Base-by-base conservation (phyloP, 1,140 invertebrate species). In the Tenebrio molitor region DNA sequence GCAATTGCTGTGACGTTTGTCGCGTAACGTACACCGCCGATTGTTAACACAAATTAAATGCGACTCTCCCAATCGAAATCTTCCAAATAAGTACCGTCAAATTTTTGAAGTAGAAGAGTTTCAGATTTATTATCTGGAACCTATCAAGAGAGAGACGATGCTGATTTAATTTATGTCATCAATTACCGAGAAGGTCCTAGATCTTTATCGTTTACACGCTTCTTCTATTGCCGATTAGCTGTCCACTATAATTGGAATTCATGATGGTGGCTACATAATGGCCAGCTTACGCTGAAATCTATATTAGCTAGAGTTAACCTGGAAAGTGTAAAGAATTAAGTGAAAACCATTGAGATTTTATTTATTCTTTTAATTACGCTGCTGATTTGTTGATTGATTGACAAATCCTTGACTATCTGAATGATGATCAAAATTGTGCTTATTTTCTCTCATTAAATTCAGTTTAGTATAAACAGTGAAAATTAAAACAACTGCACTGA, bases 1-100 rank as follows among this genome's bases (percentile, higher is more conserved):
- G 36, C 64, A 66, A 66, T 44, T 66, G 36, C 64, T 44, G 10
- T 66, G 64, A 44, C 64, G 36, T 66, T 66, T 66, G 42, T 44
- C 50, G 50, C 50, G 21, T 12, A 58, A 25, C 23, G 50, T 15
- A 29, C 50, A n/a, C 23, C 15, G 23, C 21, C 36, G 36, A 39
- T 39, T 39, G n/a, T 39, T 39, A 12, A 5, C 53, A 25, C 21
- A 19, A 44, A 44, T 65, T 17, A 65, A 66, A 42, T 66, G 23
- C 34, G 16, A 21, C 63, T 34, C 12, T 66, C 19, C 4, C n/a
- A 29, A 12, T 25, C 53, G 62, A 25, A 36, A 21, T 50, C 23
- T 50, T 7, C 19, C 19, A 50, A 50, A 50, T 50, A 50, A 19
- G 17, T 7, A 19, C 19, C n/a, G n/a, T n/a, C n/a, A n/a, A n/a